These are phyloP conservation scores for Siniperca scherzeri DNA, from an alignment of 2,797 vertebrate species.

Conservation along the genomic window DNA sequence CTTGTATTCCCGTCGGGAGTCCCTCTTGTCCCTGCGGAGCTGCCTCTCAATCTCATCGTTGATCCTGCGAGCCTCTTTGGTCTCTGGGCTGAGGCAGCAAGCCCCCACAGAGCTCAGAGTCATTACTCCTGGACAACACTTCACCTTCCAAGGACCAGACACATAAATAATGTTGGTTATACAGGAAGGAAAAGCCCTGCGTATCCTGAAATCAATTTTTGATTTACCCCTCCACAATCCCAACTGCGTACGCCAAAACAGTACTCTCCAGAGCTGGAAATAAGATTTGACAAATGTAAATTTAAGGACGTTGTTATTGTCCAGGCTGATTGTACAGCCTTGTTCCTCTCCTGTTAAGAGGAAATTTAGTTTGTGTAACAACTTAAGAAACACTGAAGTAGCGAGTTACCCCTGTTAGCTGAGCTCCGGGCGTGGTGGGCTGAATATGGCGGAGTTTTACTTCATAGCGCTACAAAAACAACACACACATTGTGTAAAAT, in stretches of 20 bases:
- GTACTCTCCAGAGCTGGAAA: constrained; percentile 4
- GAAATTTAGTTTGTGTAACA: constrained; percentile 64
- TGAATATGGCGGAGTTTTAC: constrained; percentile 89
- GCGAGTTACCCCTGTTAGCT: constrained; percentile 53
- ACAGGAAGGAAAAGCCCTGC: background rate
- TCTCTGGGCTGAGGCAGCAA: constrained; percentile 97
- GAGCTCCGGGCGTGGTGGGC: constrained; percentile 88
- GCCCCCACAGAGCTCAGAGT: constrained; percentile 93
- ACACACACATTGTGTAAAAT: background rate
- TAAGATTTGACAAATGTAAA: background rate
- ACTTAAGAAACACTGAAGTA: constrained; percentile 36
- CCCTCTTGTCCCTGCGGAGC: constrained; percentile 93
- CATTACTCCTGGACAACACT: constrained; percentile 70
- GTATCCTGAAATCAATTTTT: background rate
- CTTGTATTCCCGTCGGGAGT: constrained; percentile 92
- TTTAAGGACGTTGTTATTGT: background rate
- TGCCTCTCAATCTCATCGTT: constrained; percentile 96
- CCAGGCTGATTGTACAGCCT: constrained; percentile 27
- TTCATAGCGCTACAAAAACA: constrained; percentile 53
- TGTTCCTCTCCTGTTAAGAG: constrained; percentile 34
- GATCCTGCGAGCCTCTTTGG: constrained; percentile 96
- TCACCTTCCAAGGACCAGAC: constrained; percentile 54
- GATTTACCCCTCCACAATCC: background rate
- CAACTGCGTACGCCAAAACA: background rate
- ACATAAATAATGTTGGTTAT: constrained; percentile 23